Evolutionary conservation across 2,888 invertebrate species (phyloP).

Genomic region (Caenorhabditis macrosperma): DNA sequence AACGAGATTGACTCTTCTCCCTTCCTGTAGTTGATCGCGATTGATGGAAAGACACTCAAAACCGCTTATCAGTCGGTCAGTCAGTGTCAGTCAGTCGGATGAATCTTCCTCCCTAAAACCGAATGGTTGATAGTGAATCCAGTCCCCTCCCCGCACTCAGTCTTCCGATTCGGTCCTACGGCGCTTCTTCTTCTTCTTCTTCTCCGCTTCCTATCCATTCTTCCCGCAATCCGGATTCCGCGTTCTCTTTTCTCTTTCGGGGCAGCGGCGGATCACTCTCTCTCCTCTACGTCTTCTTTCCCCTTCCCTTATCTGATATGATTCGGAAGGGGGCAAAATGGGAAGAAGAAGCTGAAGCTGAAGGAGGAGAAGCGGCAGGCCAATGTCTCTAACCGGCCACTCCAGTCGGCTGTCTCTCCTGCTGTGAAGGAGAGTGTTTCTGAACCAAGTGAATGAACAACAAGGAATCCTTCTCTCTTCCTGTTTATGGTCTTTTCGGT

Average conservation of each 20-base stretch:
- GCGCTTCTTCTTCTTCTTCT: neutral
- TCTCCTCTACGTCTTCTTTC: constrained; percentile 13
- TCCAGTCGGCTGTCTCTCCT: no score
- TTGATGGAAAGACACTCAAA: no score
- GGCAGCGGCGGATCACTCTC: neutral
- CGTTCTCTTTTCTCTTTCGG: constrained; percentile 25
- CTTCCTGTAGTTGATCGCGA: no score
- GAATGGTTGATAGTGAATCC: neutral
- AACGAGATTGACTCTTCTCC: no score
- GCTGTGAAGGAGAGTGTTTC: no score
- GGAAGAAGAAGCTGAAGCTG: constrained; percentile 3
- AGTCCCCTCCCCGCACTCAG: constrained; percentile 22
- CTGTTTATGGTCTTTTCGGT: constrained; percentile 5
- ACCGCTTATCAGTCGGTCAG: no score
- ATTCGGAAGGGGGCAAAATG: constrained; percentile 32
- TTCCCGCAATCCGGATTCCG: constrained; percentile 57
- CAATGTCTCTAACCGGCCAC: constrained; percentile 29
- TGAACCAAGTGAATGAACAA: neutral
- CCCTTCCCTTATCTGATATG: constrained; percentile 59
- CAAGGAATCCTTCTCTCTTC: neutral
- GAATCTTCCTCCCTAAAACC: neutral
- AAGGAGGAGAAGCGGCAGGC: neutral
- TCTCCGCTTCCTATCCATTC: neutral
- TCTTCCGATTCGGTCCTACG: constrained; percentile 27
- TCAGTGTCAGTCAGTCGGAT: neutral